Evolutionary conservation across 2,888 invertebrate genomes (phyloP).

Genomic region (Caenorhabditis zanzibari): DNA sequence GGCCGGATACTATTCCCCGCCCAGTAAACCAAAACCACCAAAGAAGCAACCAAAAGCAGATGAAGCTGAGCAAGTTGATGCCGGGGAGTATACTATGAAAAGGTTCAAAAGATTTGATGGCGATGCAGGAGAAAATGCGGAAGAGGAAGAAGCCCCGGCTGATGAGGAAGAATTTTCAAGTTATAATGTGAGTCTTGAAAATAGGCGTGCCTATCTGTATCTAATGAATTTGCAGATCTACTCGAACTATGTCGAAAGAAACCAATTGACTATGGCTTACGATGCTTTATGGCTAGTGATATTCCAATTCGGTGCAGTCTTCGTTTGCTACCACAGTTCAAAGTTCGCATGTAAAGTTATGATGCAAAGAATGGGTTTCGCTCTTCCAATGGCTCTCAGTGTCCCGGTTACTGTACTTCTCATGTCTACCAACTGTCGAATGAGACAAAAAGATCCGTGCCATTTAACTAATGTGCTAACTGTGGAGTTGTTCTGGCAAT

Average conservation of each 20-base stretch:
- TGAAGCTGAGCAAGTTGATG: conserved; percentile 71
- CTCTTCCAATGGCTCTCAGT: conserved; percentile 95
- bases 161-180: conserved; percentile 73
- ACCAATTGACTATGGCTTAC: conserved; percentile 82
- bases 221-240: conserved; percentile 74
- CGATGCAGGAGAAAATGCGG: conserved; percentile 57
- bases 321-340: conserved; percentile 85
- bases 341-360: conserved; percentile 85
- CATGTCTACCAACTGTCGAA: conserved; percentile 71
- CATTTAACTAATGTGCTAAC: conserved; percentile 87
- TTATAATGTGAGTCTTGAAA: conserved; percentile 71
- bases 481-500: conserved; percentile 90
- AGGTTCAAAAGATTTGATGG: conserved; percentile 52
- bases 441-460: conserved; percentile 91
- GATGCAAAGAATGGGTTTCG: conserved; percentile 97
- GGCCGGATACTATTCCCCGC: conserved; percentile 53
- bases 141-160: conserved; percentile 66
- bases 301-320: conserved; percentile 82
- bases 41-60: conserved; percentile 69
- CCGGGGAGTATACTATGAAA: conserved; percentile 69
- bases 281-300: conserved; percentile 84
- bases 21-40: conserved; percentile 59
- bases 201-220: neutral
- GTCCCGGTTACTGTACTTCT: conserved; percentile 91
- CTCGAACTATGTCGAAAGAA: conserved; percentile 80